Evolutionary conservation across 2,888 invertebrate species (phyloP).

Genomic region (Lithophane ornitopus): DNA sequence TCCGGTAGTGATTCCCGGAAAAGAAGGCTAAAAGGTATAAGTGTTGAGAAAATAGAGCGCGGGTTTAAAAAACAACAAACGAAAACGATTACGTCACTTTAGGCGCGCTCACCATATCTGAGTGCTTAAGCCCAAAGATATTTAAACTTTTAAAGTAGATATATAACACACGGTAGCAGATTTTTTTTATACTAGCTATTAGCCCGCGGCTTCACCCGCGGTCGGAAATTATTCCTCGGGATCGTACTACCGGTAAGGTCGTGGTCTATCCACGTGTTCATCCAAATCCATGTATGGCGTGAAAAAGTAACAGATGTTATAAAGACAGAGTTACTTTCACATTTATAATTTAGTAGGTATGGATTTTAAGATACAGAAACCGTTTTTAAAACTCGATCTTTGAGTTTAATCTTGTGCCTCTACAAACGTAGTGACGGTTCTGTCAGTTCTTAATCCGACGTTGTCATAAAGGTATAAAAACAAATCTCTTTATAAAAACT

Average conservation of each 20-base stretch:
- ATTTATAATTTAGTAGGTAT: too few relatives aligned
- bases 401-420: background rate
- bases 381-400: background rate
- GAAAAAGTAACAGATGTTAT: too few relatives aligned
- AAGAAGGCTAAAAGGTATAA: background rate
- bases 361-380: background rate
- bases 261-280: too few relatives aligned
- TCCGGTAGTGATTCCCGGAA: background rate
- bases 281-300: too few relatives aligned
- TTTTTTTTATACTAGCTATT: too few relatives aligned
- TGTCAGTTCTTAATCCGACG: constrained; percentile 7
- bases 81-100: background rate
- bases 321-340: too few relatives aligned
- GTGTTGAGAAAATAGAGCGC: background rate
- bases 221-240: too few relatives aligned
- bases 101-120: background rate
- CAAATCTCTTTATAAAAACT: constrained; percentile 53
- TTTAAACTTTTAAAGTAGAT: background rate
- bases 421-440: background rate
- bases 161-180: background rate
- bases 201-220: too few relatives aligned
- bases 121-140: too few relatives aligned
- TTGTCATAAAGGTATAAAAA: constrained; percentile 43
- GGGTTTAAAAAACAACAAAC: background rate
- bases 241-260: too few relatives aligned